Base-by-base conservation (phyloP, 2,888 invertebrate genomes). In the Drosophila lacicola region DNA sequence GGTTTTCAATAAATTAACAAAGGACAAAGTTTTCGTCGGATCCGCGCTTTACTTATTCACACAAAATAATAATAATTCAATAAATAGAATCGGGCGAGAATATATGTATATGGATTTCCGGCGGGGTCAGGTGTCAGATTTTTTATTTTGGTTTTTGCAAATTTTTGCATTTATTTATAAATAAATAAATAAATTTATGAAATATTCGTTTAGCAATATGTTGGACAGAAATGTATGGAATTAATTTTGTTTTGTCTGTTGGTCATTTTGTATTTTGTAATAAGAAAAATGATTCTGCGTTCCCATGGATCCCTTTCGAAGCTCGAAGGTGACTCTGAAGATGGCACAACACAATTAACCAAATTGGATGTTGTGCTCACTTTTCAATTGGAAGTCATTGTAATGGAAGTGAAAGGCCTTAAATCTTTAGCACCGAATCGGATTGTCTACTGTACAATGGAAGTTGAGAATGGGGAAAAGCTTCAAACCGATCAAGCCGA, bases 401-500 rank as follows among this genome's bases (percentile, higher is more conserved):
- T 99, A 61, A 98, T 99, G 97, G 99, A 99, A 94, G 99, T 99
- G 58, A 98, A 99, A 93, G 98, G 98, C 82, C 94, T 99, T 80
- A 99, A 99, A 93, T 98, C 98, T 58, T 94, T 99, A 90, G 96
- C 98, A 74, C 97, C 98, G 37, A 99, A 98, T 94, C 95, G 99
- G 90, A 99, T 99, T 92, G 99, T 99, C 54, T 99, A 99, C 93
- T 99, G 99, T 93, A 99, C 99, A 21, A 99, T 99, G 99, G 99
- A 99, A 93, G 98, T 99, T 39, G 99, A 99, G 93, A 99, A 98
- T 71, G 98, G 99, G 46, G 98, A 99, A 91, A 99, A 99, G 92
- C 94, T 99, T 70, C 99, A 99, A 93, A 99, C 99, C 2, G 99
- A 99, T 93, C 99, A 99, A 93, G 99, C 99, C 0, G 99, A 99